phyloP scores from a whole-genome alignment of 2,888 invertebrate genomes.

The Hydraecia micacea region DNA sequence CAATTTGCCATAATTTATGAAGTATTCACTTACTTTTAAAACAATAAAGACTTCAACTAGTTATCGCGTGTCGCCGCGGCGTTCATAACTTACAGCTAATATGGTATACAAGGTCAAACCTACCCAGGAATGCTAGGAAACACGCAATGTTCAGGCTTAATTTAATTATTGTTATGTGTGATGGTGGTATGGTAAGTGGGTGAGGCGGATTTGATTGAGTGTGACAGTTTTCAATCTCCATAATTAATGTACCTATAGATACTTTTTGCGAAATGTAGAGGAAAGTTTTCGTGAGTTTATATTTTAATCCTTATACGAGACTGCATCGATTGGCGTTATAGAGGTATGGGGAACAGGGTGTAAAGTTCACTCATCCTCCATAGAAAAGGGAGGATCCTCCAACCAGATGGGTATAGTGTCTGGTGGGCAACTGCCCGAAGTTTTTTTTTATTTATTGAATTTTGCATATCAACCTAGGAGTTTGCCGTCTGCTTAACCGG shows the following conservation, averaged over 20 bases:
- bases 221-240: not conserved
- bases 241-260: not conserved
- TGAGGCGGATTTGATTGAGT: slow-evolving; percentile 26
- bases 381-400: no score
- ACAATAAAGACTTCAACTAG: slow-evolving; percentile 40
- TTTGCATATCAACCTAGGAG: no score
- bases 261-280: not conserved
- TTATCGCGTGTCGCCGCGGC: slow-evolving; percentile 39
- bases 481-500: no score
- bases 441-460: no score
- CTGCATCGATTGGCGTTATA: no score
- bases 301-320: no score
- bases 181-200: not conserved
- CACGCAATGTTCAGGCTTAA: slow-evolving; percentile 49
- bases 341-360: no score
- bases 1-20: slow-evolving; percentile 15
- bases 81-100: slow-evolving; percentile 39
- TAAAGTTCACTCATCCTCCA: no score
- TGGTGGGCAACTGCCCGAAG: no score
- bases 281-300: not conserved
- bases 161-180: slow-evolving; percentile 45
- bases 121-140: slow-evolving; percentile 12
- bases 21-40: slow-evolving; percentile 21
- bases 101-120: slow-evolving; percentile 37
- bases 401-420: no score